Percentiles rank a stretch among this genome's conserved stretches.
These are phyloP conservation scores for Gorsachius magnificus DNA, from an alignment of 2,797 vertebrate species.

Conservation along the genomic window DNA sequence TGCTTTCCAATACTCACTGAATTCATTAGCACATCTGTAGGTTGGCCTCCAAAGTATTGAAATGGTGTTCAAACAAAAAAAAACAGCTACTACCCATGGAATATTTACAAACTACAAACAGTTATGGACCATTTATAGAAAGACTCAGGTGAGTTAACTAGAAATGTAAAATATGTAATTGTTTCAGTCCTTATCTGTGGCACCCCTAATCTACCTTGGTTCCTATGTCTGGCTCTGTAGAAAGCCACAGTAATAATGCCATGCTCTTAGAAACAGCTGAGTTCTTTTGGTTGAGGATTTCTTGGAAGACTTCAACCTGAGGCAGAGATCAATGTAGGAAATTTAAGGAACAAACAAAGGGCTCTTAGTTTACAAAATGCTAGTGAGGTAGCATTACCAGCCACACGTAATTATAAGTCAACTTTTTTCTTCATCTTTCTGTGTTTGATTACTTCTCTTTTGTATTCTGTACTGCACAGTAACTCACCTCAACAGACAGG, in stretches of 20 bases:
- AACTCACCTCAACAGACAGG: background rate
- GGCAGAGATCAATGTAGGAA: background rate
- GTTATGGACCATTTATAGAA: background rate
- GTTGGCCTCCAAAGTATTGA: background rate
- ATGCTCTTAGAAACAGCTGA: background rate
- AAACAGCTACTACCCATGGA: fast-evolving
- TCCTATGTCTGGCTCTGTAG: background rate
- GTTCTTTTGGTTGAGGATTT: background rate
- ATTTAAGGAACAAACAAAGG: background rate
- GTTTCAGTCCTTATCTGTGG: background rate
- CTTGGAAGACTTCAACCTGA: background rate
- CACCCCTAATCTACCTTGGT: background rate
- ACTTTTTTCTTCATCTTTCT: background rate
- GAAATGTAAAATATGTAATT: background rate
- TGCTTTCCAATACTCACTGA: background rate
- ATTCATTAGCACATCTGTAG: background rate
- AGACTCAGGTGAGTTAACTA: background rate
- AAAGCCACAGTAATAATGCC: background rate
- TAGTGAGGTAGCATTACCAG: background rate
- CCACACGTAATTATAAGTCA: background rate
- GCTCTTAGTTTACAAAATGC: background rate
- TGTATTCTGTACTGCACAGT: background rate
- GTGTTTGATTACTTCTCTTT: background rate
- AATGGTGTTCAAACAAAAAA: background rate
- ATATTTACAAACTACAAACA: background rate